Evolutionary conservation across 92 coral and sea anemone species (phyloP).

Genomic region (Chrysogorgia sp.): DNA sequence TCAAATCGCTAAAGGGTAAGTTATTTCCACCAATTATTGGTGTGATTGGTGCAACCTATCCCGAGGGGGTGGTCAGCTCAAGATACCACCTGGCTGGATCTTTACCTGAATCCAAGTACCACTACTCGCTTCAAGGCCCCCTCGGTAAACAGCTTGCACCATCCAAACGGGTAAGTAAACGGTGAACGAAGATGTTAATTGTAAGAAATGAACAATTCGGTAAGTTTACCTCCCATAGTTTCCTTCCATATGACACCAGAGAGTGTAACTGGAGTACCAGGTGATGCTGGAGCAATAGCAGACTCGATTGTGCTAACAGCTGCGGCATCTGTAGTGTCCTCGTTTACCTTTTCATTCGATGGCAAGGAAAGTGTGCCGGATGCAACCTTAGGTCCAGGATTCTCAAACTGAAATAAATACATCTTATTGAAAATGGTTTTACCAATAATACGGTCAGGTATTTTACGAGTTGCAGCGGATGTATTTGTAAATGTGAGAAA

Average conservation of each 20-base stretch:
- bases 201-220: not conserved
- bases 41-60: no score
- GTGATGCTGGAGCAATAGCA: conserved; percentile 68
- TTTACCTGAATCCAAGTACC: no score
- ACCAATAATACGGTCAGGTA: conserved; percentile 32
- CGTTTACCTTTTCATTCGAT: conserved; percentile 42
- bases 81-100: no score
- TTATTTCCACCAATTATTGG: no score
- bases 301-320: conserved; percentile 47
- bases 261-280: conserved; percentile 92
- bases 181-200: no score
- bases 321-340: conserved; percentile 48
- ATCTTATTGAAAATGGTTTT: not conserved
- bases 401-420: not conserved
- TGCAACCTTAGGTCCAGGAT: conserved; percentile 30
- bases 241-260: conserved; percentile 94
- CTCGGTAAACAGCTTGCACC: no score
- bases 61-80: no score
- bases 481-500: not conserved
- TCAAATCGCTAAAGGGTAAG: no score
- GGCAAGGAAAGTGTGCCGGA: conserved; percentile 25
- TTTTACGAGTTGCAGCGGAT: not conserved
- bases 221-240: conserved; percentile 72
- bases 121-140: no score
- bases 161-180: no score